Base-by-base conservation (phyloP, 1,140 invertebrate genomes). In the Nixonia krombeini region DNA sequence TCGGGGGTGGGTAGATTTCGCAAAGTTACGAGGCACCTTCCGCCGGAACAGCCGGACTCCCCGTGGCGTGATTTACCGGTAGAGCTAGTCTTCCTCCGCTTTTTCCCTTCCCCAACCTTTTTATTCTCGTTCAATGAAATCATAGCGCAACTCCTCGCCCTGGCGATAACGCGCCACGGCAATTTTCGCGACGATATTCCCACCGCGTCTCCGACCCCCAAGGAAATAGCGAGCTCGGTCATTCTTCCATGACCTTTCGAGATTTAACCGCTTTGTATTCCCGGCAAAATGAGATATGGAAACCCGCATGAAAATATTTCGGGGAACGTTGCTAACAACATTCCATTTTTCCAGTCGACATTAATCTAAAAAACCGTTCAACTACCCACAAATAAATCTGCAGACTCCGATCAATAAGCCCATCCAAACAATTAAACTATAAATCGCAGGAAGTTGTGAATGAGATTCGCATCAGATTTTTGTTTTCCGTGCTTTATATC, bases 51-150 rank as follows among this genome's bases (percentile, higher is more conserved):
- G 63, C 57, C 65, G 57, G 65, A 62, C 57, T 62, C 58, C 65
- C 58, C 65, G 58, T 47, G 58, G 65, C 65, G 65, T 58, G 65
- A 68, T 68, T 68, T 68, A 68, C 65, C 65, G 65, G 46, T 52
- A 67, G 51, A 59, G 53, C 66, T 69, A 50, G 66, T 62, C 29
- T 31, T 12, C 9, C 10, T 8, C 8, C 7, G 10, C 13, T 7
- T 35, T 35, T 35, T 35, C 13, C 12, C 21, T 21, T 21, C 7
- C 12, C 12, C 33, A 35, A 2, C 33, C 55, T 70, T 70, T 63
- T 70, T 63, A 70, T 70, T 63, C 66, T 41, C 59, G 37, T 56
- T 70, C 66, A 70, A 70, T 70, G 66, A 59, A 70, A 70, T 70
- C 66, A 70, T 70, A 70, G 59, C 40, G 59, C 59, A 55, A 59